These are phyloP conservation scores for Sthenelais limicola DNA, from an alignment of 2,888 invertebrate genomes.

Conservation along the genomic window DNA sequence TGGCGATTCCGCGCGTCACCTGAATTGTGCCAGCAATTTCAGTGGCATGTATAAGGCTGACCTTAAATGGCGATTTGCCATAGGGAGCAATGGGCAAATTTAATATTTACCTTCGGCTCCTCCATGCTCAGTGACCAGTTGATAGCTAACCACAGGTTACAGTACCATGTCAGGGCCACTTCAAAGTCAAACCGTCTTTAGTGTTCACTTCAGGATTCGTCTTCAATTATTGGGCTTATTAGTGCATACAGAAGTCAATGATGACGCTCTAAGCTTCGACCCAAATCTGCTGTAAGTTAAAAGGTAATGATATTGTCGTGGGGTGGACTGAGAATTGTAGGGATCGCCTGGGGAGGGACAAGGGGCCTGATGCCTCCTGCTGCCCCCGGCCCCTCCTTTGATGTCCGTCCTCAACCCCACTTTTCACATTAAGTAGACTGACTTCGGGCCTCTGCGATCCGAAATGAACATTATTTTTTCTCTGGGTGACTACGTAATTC, in stretches of 20 bases:
- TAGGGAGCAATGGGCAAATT: too few species aligned
- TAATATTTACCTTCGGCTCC: too few species aligned
- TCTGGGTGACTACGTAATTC: slow-evolving; percentile 13
- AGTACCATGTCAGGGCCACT: too few species aligned
- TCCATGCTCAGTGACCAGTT: too few species aligned
- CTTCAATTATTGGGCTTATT: slow-evolving; percentile 35
- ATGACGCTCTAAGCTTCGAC: slow-evolving; percentile 34
- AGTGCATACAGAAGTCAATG: slow-evolving; percentile 39
- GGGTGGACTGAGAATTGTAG: neutral
- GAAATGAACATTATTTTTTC: slow-evolving; percentile 33
- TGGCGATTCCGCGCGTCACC: too few species aligned
- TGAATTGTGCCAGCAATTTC: too few species aligned
- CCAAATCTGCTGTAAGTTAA: slow-evolving; percentile 36
- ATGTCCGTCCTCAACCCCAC: slow-evolving; percentile 13
- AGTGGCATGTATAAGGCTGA: too few species aligned
- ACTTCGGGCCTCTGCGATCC: slow-evolving; percentile 20
- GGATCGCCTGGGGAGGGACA: neutral
- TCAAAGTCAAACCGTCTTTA: slow-evolving; percentile 12
- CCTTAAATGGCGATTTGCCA: too few species aligned
- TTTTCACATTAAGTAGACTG: slow-evolving; percentile 21
- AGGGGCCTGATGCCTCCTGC: neutral
- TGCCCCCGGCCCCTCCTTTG: neutral
- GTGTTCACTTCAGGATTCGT: too few species aligned
- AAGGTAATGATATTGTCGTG: slow-evolving; percentile 32
- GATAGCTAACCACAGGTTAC: too few species aligned